phyloP scores from a whole-genome alignment of 2,113 vertebrate genomes.

The Callipepla californica region DNA sequence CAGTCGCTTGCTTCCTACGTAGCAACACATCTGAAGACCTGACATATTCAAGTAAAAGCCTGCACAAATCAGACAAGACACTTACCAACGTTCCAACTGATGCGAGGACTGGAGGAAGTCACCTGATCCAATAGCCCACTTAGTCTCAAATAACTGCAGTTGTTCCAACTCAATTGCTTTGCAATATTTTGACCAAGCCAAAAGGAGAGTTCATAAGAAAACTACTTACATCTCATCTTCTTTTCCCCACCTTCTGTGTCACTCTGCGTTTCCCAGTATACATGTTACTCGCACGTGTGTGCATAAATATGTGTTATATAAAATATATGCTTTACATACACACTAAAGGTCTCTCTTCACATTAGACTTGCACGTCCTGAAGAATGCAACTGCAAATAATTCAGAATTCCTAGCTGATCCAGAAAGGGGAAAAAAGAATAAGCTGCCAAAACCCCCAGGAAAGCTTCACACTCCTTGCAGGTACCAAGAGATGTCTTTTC shows the following conservation, averaged over 20 bases:
- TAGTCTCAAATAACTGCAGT: not conserved
- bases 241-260: constrained; percentile 5
- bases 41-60: not conserved
- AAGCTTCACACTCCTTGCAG: constrained; percentile 27
- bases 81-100: not conserved
- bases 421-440: constrained; percentile 12
- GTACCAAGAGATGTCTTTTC: constrained; percentile 38
- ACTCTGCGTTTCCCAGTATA: not conserved
- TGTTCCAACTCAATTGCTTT: not conserved
- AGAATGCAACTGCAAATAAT: not conserved
- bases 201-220: constrained; percentile 17
- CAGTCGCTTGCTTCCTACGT: not conserved
- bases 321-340: constrained; percentile 61
- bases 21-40: not conserved
- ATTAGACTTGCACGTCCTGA: not conserved
- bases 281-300: constrained; percentile 22
- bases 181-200: not conserved
- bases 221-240: constrained; percentile 30
- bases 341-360: not conserved
- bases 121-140: not conserved
- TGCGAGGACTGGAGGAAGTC: not conserved
- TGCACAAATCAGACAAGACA: not conserved
- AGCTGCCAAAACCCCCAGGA: constrained; percentile 50
- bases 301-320: constrained; percentile 17
- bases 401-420: not conserved